phyloP scores from a whole-genome alignment of 2,113 vertebrate genomes.

The Vireo altiloquus region DNA sequence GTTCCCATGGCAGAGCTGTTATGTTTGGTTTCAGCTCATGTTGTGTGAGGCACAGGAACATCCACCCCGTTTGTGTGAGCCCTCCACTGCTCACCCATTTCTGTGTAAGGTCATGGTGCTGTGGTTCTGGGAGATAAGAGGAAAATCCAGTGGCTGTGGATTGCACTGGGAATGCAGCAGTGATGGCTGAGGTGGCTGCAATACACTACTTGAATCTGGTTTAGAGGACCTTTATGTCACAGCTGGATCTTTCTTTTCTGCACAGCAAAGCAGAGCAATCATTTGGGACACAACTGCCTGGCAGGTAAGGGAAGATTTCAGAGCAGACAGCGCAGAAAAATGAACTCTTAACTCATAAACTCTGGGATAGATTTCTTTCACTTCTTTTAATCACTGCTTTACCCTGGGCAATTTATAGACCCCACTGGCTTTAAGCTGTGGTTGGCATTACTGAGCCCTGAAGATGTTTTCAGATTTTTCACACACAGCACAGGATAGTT shows the following conservation, averaged over 20 bases:
- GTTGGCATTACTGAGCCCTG: not conserved
- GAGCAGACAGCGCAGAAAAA: not conserved
- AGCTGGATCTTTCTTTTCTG: not conserved
- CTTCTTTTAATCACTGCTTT: not conserved
- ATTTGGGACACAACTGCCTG: not conserved
- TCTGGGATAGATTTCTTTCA: not conserved
- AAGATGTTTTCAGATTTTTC: not conserved
- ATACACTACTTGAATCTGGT: accelerated
- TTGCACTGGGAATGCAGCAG: not conserved
- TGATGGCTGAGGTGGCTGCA: not conserved
- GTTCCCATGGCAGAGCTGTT: not conserved
- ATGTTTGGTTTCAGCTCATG: not conserved
- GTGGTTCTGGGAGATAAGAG: not conserved
- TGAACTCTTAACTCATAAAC: not conserved
- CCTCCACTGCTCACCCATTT: not conserved
- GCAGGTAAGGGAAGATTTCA: not conserved
- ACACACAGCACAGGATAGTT: not conserved
- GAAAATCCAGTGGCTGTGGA: not conserved
- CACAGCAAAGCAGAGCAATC: not conserved
- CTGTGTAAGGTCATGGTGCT: not conserved
- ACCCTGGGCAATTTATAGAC: not conserved
- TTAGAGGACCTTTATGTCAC: not conserved
- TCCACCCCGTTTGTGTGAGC: not conserved
- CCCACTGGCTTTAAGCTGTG: not conserved
- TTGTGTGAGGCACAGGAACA: not conserved